Base-by-base conservation (phyloP, 2,113 vertebrate genomes). In the Rallus limicola region DNA sequence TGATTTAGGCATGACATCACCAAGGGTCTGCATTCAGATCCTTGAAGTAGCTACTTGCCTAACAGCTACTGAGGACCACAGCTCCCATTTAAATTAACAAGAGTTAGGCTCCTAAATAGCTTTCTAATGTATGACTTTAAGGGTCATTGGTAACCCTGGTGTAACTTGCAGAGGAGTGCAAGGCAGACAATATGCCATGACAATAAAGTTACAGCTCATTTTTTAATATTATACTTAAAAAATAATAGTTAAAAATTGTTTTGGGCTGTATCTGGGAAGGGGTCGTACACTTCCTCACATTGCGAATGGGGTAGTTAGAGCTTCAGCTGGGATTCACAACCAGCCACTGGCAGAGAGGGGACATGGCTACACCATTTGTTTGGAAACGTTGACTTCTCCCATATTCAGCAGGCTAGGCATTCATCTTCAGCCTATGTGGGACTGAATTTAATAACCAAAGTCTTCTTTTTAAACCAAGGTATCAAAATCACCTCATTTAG, bases 401-500 rank as follows among this genome's bases (percentile, higher is more conserved):
- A 75, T 82, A 9, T 69, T 85, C 78, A 82, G 58, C 86, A 85
- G n/a, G 21, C 34, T 64, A 40, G 77, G 50, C n/a, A 36, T 31
- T 86, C 42, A 31, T 77, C 76, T 77, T 75, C 42, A 84, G 52
- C n/a, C 31, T 74, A 6, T 34, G 46, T 36, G 48, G 56, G 69
- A 36, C 38, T 63, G 46, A 70, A 56, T 82, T 96, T 67, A 87
- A 64, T 75, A 84, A 93, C 8, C 14, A 18, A 68, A 79, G 38
- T 69, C 78, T 14, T 77, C 42, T 52, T 85, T 72, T 82, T 50
- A 72, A 94, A 72, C 63, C 1, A 0, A 82, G 6, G 3, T 82
- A 87, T 86, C 82, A 90, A 86, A 85, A 92, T 85, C 82, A 94
- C 82, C 20, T 95, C 25, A 90, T 90, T 92, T 82, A 92, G 44